phyloP scores from a whole-genome alignment of 1,140 invertebrate species.

The Zaprionus davidi region DNA sequence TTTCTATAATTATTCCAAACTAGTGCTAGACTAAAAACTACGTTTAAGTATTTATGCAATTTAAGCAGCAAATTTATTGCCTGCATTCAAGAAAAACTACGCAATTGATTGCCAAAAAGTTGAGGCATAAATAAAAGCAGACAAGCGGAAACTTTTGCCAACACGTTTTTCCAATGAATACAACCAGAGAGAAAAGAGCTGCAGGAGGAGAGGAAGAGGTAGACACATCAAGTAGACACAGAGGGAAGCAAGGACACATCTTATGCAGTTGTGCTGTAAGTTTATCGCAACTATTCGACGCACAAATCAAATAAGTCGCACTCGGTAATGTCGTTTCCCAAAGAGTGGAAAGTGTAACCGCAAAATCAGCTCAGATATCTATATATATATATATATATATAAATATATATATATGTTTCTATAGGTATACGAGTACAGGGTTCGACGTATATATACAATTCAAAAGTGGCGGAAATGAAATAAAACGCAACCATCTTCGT shows the following conservation, averaged over 20 bases:
- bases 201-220: not conserved
- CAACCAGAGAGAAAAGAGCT: not conserved
- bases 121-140: conserved; percentile 10
- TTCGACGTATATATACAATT: conserved; percentile 4
- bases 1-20: not conserved
- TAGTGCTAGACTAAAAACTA: too few relatives aligned
- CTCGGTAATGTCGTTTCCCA: conserved; percentile 32
- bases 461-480: conserved; percentile 41
- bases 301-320: conserved; percentile 45
- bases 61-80: conserved; percentile 2
- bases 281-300: not conserved
- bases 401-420: conserved; percentile 1
- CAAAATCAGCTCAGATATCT: conserved; percentile 20
- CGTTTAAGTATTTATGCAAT: not conserved
- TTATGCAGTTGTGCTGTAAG: not conserved
- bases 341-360: conserved; percentile 16
- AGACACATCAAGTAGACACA: too few relatives aligned
- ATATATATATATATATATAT: conserved; percentile 7
- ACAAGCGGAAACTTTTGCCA: conserved; percentile 19
- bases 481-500: conserved; percentile 30
- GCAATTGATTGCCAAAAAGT: conserved; percentile 18
- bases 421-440: not conserved
- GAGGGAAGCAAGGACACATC: not conserved
- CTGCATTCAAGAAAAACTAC: conserved; percentile 5
- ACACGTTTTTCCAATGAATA: conserved; percentile 5